A percentile compares a stretch with the other conserved stretches of the same genome.
phyloP scores from a whole-genome alignment of 92 coral and sea anemone species.

The Epizoanthus ramosus region DNA sequence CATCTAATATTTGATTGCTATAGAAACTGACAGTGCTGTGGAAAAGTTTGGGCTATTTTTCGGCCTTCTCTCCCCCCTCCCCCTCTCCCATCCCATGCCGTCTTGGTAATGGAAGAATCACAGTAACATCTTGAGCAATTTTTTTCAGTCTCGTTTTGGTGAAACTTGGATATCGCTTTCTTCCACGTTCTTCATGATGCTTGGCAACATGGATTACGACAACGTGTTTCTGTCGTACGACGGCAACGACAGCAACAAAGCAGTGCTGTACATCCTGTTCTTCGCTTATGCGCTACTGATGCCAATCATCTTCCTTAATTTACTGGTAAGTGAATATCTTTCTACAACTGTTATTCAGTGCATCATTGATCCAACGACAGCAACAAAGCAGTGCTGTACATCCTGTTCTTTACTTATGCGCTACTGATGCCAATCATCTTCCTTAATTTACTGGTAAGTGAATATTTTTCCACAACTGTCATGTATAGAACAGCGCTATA shows the following conservation, averaged over 20 bases:
- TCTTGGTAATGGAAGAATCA: neutral
- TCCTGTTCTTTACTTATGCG: slow-evolving; percentile 64
- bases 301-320: slow-evolving; percentile 92
- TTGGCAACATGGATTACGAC: slow-evolving; percentile 84
- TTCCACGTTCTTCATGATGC: slow-evolving; percentile 90
- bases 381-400: slow-evolving; percentile 22
- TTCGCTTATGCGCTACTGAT: slow-evolving; percentile 84
- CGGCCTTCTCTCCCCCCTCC: no score
- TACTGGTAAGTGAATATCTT: slow-evolving; percentile 64
- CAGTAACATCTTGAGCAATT: neutral
- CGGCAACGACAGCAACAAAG: slow-evolving; percentile 41
- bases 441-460: slow-evolving; percentile 85
- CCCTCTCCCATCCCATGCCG: no score
- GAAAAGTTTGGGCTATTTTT: no score
- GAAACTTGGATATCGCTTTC: slow-evolving; percentile 64
- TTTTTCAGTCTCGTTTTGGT: slow-evolving; percentile 53
- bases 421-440: slow-evolving; percentile 92
- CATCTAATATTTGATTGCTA: no score
- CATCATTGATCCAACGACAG: neutral
- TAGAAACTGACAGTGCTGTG: no score
- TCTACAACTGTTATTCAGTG: no score
- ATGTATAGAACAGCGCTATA: no score
- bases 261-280: slow-evolving; percentile 67
- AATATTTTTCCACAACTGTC: no score
- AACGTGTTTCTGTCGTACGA: slow-evolving; percentile 66